These are phyloP conservation scores for Tyrophagus putrescentiae DNA, from an alignment of 1,140 invertebrate genomes.

Conservation along the genomic window DNA sequence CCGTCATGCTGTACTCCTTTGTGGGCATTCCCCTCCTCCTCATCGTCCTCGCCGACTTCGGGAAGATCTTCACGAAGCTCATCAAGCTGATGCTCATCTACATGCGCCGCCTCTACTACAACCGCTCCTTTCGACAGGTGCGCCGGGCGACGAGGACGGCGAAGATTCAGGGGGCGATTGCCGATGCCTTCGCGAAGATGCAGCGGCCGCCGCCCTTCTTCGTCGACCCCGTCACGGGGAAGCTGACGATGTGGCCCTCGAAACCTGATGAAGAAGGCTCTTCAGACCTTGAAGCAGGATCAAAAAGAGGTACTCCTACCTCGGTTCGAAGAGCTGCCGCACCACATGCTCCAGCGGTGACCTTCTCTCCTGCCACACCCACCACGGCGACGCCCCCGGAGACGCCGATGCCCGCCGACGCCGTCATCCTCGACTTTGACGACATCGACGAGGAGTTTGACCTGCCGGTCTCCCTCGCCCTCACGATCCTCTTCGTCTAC, in stretches of 20 bases:
- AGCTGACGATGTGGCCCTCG: neutral
- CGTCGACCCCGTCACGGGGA: neutral
- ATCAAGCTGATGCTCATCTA: constrained; percentile 88
- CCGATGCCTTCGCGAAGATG: constrained; percentile 2
- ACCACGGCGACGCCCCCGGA: neutral
- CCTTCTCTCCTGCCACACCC: neutral
- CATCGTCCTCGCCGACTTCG: constrained; percentile 76
- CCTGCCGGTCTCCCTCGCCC: constrained; percentile 67
- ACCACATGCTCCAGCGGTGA: neutral
- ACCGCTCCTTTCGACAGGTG: constrained; percentile 37
- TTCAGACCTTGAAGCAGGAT: neutral
- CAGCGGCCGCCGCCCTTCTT: constrained; percentile 15
- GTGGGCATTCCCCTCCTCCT: constrained; percentile 87
- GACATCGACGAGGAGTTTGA: constrained; percentile 54
- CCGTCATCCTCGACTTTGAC: constrained; percentile 25
- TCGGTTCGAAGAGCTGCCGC: too few species aligned
- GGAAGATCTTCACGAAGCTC: constrained; percentile 72
- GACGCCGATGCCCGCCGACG: constrained; percentile 13
- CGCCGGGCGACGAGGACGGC: constrained; percentile 36
- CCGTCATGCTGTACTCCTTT: constrained; percentile 82
- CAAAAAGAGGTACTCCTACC: too few species aligned
- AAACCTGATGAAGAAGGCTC: neutral
- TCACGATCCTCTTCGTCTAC: constrained; percentile 61
- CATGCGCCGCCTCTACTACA: constrained; percentile 67
- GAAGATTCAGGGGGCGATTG: neutral